Conservation (phyloP, 2,113 vertebrate genomes). For the Cercopithecus mona region DNA sequence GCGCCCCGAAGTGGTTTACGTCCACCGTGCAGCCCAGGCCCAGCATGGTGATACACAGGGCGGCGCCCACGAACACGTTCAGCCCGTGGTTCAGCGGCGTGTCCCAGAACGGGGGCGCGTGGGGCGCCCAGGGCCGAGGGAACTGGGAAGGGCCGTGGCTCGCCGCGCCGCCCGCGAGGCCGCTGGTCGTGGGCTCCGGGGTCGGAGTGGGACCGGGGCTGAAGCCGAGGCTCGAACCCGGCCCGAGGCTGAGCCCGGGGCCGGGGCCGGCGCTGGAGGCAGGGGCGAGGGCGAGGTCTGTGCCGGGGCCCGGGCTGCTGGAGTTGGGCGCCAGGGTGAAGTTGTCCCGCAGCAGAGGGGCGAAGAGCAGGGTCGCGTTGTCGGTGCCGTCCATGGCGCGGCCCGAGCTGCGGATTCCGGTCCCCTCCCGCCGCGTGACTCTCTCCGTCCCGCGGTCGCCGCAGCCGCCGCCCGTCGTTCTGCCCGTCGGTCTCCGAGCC, state of each 20-base stretch:
- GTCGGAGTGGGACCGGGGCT: not conserved
- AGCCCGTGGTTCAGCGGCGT: conserved; percentile 92
- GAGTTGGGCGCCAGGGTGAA: not conserved
- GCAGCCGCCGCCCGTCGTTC: not conserved
- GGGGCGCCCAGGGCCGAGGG: conserved; percentile 39
- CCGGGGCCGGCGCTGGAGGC: conserved; percentile 5
- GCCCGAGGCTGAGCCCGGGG: not conserved
- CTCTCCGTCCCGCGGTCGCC: not conserved
- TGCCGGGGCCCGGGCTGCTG: conserved; percentile 16
- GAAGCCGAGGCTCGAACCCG: not conserved
- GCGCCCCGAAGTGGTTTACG: conserved; percentile 89
- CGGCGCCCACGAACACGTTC: conserved; percentile 93
- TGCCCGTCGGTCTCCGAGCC: not conserved
- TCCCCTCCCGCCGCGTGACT: not conserved
- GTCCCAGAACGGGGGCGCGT: conserved; percentile 82
- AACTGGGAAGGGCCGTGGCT: conserved; percentile 23
- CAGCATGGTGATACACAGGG: conserved; percentile 96
- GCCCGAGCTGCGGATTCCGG: not conserved
- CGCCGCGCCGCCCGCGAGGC: not conserved
- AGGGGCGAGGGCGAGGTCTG: not conserved
- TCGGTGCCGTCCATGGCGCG: conserved; percentile 60
- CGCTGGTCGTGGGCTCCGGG: not conserved
- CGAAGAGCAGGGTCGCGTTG: conserved; percentile 43
- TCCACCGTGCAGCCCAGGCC: conserved; percentile 98
- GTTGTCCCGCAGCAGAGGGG: conserved; percentile 1